Evolutionary conservation across 1,140 invertebrate species (phyloP).

Genomic region (Sitobion miscanthi): DNA sequence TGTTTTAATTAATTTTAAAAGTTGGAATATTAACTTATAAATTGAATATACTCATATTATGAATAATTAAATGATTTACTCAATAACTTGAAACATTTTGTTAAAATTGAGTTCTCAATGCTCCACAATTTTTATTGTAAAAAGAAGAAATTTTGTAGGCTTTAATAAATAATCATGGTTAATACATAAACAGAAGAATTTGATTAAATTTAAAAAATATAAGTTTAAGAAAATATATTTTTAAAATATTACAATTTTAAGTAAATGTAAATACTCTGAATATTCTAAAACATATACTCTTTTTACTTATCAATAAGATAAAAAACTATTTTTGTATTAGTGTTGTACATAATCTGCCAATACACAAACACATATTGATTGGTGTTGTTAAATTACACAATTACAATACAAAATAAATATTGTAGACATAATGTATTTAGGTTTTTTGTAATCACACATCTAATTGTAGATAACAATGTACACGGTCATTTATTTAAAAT

Average conservation of each 20-base stretch:
- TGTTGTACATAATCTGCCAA: not conserved
- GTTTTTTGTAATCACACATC: not conserved
- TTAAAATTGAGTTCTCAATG: not conserved
- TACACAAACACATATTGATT: not conserved
- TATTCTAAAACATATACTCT: not conserved
- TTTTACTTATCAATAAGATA: not conserved
- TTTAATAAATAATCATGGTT: not conserved
- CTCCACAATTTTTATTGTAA: not conserved
- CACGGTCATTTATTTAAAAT: not conserved
- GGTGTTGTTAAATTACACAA: not conserved
- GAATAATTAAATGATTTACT: no score
- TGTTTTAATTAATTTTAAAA: not conserved
- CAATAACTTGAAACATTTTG: not conserved
- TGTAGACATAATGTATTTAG: not conserved
- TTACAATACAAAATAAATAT: not conserved
- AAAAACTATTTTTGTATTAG: not conserved
- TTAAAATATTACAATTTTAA: not conserved
- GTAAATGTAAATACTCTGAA: not conserved
- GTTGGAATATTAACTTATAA: not conserved
- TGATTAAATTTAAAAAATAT: not conserved
- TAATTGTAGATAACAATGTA: not conserved
- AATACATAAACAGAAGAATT: not conserved
- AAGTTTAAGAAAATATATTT: not conserved
- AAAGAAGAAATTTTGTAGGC: not conserved
- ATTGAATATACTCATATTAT: not conserved